Conservation (phyloP, 2,888 invertebrate species). For the Minunthozetes semirufus region DNA sequence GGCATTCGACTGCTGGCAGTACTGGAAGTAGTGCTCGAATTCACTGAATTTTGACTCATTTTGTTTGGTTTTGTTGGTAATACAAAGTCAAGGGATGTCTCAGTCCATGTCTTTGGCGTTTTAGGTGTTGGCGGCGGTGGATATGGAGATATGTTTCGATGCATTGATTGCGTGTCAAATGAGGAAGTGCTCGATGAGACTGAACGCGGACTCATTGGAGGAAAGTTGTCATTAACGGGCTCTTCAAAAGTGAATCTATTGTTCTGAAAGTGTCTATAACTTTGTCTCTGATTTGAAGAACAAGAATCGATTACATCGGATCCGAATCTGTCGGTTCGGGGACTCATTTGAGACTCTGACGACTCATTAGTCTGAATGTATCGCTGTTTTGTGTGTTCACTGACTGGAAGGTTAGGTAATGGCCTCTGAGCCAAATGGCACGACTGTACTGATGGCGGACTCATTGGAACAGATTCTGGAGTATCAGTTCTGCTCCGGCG, state of each 20-base stretch:
- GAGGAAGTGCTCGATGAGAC: not conserved
- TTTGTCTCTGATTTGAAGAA: not conserved
- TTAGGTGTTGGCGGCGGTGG: not conserved
- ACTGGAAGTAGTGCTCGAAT: not conserved
- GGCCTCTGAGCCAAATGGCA: slow-evolving; percentile 27
- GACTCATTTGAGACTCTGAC: not conserved
- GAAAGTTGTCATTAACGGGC: not conserved
- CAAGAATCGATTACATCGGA: not conserved
- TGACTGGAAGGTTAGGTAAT: slow-evolving; percentile 27
- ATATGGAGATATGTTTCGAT: not conserved
- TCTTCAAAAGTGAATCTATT: slow-evolving; percentile 4
- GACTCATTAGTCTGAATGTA: not conserved
- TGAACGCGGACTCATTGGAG: not conserved
- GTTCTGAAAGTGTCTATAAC: not conserved
- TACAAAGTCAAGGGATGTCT: slow-evolving; percentile 42
- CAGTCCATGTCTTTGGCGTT: slow-evolving; percentile 39
- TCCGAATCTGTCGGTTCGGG: not conserved
- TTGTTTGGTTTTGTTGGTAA: slow-evolving; percentile 31
- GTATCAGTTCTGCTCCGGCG: not conserved
- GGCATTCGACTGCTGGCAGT: not conserved
- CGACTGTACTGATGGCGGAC: not conserved
- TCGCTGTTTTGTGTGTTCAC: not conserved
- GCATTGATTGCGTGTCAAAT: not conserved
- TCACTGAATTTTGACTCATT: not conserved
- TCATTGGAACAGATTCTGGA: not conserved